Conservation (phyloP, 2,113 vertebrate genomes). For the Colistium nudipinnis region DNA sequence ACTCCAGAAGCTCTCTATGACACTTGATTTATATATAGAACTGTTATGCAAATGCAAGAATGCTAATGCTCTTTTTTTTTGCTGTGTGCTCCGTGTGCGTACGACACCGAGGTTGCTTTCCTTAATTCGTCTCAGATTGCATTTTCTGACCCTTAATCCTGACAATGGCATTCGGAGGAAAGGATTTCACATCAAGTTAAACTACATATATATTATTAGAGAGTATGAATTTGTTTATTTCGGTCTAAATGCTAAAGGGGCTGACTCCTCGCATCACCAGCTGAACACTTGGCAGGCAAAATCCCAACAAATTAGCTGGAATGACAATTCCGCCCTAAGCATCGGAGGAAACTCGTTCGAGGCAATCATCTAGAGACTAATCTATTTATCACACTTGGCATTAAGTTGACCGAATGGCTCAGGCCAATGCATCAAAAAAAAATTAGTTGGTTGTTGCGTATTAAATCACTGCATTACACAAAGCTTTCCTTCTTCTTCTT, state of each 20-base stretch:
- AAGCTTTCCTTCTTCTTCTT: slow-evolving; percentile 61
- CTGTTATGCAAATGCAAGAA: slow-evolving; percentile 63
- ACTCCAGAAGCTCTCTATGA: slow-evolving; percentile 55
- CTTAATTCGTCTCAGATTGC: slow-evolving; percentile 73
- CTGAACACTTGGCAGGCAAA: slow-evolving; percentile 71
- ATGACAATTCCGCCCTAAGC: slow-evolving; percentile 75
- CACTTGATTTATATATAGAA: slow-evolving; percentile 66
- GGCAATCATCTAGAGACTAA: slow-evolving; percentile 80
- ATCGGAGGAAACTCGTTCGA: slow-evolving; percentile 73
- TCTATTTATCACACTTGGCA: slow-evolving; percentile 84
- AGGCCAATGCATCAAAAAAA: slow-evolving; percentile 66
- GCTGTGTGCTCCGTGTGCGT: slow-evolving; percentile 17
- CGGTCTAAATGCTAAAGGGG: slow-evolving; percentile 77
- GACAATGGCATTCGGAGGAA: slow-evolving; percentile 58
- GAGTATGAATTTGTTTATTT: slow-evolving; percentile 78
- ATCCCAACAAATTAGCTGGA: slow-evolving; percentile 79
- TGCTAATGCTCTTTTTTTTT: slow-evolving; percentile 50
- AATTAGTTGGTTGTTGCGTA: slow-evolving; percentile 71
- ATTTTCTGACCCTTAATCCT: slow-evolving; percentile 77
- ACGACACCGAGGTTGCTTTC: slow-evolving; percentile 60
- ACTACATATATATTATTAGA: slow-evolving; percentile 74
- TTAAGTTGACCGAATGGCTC: slow-evolving; percentile 74
- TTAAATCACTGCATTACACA: slow-evolving; percentile 69
- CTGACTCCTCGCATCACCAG: slow-evolving; percentile 72
- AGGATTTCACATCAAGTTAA: slow-evolving; percentile 75